Evolutionary conservation across 2,113 vertebrate genomes (phyloP), one percentile per base, ranked within the genome.

Genomic region (Forbesichthys agassizii): DNA sequence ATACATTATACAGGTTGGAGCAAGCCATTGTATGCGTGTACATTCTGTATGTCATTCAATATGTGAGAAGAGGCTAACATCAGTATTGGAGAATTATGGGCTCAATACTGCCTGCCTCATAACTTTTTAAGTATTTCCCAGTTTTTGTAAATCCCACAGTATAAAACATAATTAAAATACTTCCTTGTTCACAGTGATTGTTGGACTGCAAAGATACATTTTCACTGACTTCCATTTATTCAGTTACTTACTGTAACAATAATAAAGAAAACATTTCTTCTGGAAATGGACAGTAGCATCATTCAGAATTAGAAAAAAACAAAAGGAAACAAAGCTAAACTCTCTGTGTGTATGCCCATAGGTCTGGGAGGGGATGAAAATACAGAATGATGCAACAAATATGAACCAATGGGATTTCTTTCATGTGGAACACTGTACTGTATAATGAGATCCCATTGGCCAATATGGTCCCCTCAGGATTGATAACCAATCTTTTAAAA

Each of bases 401-500:
- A 74, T 75, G 82, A 82, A 81, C 87, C 80, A 69, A 83, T 69
- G 80, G 66, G 85, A 78, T 64, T 83, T 42, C 74, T 73, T 78
- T 85, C 71, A 79, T 78, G 74, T 64, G 42, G 56, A 48, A 3
- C 27, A 27, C 27, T 27, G 27, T 27, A 27, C 27, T 27, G 27
- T 73, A 69, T 91, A 90, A 90, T 89, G 87, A 90, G 86, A 79
- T 89, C 88, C 88, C 86, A 87, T 88, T 82, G 85, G 85, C 75
- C 73, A 74, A 66, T 67, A 79, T 27, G 60, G 69, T 79, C 87
- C 82, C 27, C 79, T 48, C 27, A 20, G 68, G 88, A 82, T 70
- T 73, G 57, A 18, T 48, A 84, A 66, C 56, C 73, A 60, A 68
- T 85, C 63, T 76, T 84, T 83, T 75, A 68, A 57, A 58, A 72